Base-by-base conservation (phyloP, 2,888 invertebrate genomes). In the Xestia sexstrigata region DNA sequence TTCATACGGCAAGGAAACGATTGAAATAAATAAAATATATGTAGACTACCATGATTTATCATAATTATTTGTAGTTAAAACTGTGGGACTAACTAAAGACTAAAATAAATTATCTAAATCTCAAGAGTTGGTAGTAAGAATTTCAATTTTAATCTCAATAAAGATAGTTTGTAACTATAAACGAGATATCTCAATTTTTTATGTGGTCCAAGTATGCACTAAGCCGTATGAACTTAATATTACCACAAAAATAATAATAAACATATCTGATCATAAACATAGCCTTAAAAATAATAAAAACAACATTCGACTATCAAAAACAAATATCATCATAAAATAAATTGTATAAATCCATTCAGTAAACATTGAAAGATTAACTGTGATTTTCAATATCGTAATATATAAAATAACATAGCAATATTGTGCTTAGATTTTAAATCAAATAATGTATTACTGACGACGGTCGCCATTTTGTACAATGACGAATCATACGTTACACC, bases 291-390 rank as follows among this genome's bases (percentile, higher is more conserved):
- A 80, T 78, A 70, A 79, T 83, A 70, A 81, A 80, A 79, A 84
- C 58, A 81, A 81, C 35, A 81, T 78, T 77, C 49, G 30, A 83
- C 67, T 69, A 77, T 77, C 74, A 80, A 78, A 78, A 84, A 78
- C 67, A 77, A 83, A 73, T 63, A 84, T 81, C 65, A 76, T 78
- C 71, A 70, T 81, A 78, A 78, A 86, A 85, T 84, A 80, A 77
- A 82, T 77, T 81, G 73, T 81, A 88, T 75, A 78, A 62, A 71
- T 79, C 52, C 74, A 63, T 74, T 76, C 20, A 60, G 55, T 79
- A 68, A 60, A 65, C 6, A 68, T 71, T 65, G 62, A 62, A 60
- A 77, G 13, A 70, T 62, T 49, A 73, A 74, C 23, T 65, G 52
- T 71, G 67, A 80, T 80, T 76, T 71, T 65, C 1, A 67, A 76